These are phyloP conservation scores for Drosophila mayaguana DNA, from an alignment of 2,888 invertebrate genomes.

Conservation along the genomic window DNA sequence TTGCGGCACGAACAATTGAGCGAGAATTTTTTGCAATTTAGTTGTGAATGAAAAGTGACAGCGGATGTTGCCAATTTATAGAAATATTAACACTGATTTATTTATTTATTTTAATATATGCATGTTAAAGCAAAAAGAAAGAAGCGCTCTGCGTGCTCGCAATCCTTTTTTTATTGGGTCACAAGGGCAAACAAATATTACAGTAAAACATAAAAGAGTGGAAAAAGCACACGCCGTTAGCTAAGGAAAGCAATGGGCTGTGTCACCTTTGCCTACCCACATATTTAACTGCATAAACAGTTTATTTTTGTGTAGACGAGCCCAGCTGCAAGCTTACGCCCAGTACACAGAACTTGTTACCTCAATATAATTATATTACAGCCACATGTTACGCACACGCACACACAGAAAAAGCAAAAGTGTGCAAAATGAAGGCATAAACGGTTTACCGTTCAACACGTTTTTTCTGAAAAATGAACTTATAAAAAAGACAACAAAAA, in stretches of 20 bases:
- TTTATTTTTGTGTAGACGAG: constrained; percentile 64
- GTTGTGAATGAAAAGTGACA: constrained; percentile 20
- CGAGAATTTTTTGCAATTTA: constrained; percentile 29
- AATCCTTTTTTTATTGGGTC: constrained; percentile 39
- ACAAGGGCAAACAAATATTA: constrained; percentile 17
- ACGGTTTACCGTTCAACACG: constrained; percentile 62
- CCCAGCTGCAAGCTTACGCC: constrained; percentile 61
- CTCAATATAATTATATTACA: constrained; percentile 51
- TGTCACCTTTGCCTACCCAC: constrained; percentile 11
- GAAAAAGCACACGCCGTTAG: constrained; percentile 30
- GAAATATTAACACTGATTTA: constrained; percentile 30
- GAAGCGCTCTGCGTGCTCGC: neutral
- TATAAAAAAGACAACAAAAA: constrained; percentile 34
- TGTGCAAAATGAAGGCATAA: constrained; percentile 46
- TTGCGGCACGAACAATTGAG: constrained; percentile 24
- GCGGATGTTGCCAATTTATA: constrained; percentile 62
- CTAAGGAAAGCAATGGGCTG: constrained; percentile 37
- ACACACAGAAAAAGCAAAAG: constrained; percentile 26
- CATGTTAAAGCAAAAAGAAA: neutral
- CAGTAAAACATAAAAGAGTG: neutral
- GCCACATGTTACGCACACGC: constrained; percentile 38
- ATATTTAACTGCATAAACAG: constrained; percentile 72
- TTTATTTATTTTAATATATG: constrained; percentile 12
- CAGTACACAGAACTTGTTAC: constrained; percentile 51
- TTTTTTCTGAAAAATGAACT: constrained; percentile 49